Percentiles rank a stretch among this genome's conserved stretches.
Conservation (phyloP, 2,113 vertebrate genomes). For the Ahaetulla prasina region DNA sequence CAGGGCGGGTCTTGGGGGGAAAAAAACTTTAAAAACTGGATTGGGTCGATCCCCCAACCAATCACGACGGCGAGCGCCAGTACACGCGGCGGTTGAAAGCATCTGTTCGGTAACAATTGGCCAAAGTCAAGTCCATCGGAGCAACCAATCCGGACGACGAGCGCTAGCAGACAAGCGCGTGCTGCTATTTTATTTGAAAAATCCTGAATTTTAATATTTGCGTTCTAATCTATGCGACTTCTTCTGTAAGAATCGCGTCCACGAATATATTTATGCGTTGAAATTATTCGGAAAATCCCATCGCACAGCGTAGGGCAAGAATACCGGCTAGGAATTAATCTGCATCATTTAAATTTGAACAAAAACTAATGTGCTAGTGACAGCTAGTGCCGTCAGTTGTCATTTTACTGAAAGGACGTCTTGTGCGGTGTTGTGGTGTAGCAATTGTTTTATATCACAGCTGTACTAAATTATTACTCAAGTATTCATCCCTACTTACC, state of each 20-base stretch:
- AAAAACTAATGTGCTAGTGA: neutral
- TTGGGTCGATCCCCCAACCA: neutral
- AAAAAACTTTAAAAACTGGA: neutral
- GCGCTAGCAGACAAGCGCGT: neutral
- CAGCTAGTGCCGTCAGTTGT: no score
- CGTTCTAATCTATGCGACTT: neutral
- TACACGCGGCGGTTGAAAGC: rapidly evolving
- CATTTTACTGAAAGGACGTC: neutral
- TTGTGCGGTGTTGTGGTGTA: neutral
- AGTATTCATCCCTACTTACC: neutral
- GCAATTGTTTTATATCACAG: neutral
- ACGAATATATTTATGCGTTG: neutral
- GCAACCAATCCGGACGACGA: neutral
- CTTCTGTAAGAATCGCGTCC: neutral
- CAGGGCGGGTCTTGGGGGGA: neutral
- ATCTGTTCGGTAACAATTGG: neutral
- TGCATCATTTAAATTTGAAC: neutral
- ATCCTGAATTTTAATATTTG: neutral
- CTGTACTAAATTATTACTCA: neutral
- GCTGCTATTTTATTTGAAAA: neutral
- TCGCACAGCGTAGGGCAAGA: neutral
- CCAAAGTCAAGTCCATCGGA: rapidly evolving
- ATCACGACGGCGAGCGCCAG: rapidly evolving
- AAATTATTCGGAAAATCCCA: neutral
- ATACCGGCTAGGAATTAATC: neutral